Conservation (phyloP, 2,113 vertebrate genomes). For the Grantiella picta region DNA sequence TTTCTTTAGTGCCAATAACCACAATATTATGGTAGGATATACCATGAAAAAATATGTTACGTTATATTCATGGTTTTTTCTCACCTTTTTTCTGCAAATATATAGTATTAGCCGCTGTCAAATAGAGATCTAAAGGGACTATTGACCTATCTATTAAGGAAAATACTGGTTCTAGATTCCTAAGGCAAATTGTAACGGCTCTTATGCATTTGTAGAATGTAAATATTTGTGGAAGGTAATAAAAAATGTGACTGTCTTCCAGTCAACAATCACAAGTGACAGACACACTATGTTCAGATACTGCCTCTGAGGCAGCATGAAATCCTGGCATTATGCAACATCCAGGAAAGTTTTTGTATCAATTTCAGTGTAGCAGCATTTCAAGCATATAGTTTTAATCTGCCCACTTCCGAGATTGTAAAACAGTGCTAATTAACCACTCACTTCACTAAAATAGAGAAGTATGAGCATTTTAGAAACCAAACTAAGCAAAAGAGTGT, state of each 20-base stretch:
- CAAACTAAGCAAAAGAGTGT: neutral
- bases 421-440: neutral
- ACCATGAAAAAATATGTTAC: neutral
- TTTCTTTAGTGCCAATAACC: neutral
- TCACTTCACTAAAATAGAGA: neutral
- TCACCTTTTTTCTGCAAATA: neutral
- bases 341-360: neutral
- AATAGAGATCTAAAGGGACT: neutral
- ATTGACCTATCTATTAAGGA: neutral
- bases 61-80: neutral
- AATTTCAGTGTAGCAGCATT: neutral
- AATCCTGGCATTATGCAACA: neutral
- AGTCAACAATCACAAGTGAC: neutral
- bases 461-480: neutral
- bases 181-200: neutral
- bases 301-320: neutral
- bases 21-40: neutral
- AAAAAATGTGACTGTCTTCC: neutral
- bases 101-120: neutral
- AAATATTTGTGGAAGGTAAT: neutral
- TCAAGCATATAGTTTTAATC: neutral
- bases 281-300: neutral
- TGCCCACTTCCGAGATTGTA: neutral
- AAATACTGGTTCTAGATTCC: neutral
- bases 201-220: neutral